A percentile compares a stretch with the other conserved stretches of the same genome.
Evolutionary conservation across 2,113 vertebrate species (phyloP).

Genomic region (Maccullochella peelii): DNA sequence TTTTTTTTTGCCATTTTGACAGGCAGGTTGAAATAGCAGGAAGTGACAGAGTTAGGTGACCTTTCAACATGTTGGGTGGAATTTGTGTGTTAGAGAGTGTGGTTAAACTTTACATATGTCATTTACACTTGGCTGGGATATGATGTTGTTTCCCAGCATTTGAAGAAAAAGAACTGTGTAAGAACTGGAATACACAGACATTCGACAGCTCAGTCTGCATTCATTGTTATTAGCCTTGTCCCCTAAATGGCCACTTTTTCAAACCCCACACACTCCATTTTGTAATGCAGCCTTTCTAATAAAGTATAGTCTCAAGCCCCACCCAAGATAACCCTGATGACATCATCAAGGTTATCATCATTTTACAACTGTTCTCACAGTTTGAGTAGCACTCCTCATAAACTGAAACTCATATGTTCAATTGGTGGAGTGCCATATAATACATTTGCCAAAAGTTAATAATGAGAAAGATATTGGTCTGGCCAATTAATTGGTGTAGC

Average conservation of each 20-base stretch:
- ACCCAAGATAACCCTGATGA: no score
- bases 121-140: background rate
- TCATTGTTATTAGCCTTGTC: background rate
- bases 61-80: background rate
- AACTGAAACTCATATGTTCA: background rate
- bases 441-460: background rate
- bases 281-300: no score
- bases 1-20: background rate
- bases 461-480: no score
- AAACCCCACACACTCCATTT: background rate
- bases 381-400: background rate
- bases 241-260: background rate
- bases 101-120: background rate
- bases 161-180: background rate
- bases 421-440: no score
- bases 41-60: background rate
- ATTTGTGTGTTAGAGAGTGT: background rate
- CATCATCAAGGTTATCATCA: no score
- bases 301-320: no score
- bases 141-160: background rate
- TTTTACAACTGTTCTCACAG: no score
- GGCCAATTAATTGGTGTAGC: no score
- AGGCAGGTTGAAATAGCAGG: background rate
- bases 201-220: background rate
- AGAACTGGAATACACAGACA: background rate